These are phyloP conservation scores for Himalopsyche phryganea DNA, from an alignment of 1,140 invertebrate genomes.

Conservation along the genomic window DNA sequence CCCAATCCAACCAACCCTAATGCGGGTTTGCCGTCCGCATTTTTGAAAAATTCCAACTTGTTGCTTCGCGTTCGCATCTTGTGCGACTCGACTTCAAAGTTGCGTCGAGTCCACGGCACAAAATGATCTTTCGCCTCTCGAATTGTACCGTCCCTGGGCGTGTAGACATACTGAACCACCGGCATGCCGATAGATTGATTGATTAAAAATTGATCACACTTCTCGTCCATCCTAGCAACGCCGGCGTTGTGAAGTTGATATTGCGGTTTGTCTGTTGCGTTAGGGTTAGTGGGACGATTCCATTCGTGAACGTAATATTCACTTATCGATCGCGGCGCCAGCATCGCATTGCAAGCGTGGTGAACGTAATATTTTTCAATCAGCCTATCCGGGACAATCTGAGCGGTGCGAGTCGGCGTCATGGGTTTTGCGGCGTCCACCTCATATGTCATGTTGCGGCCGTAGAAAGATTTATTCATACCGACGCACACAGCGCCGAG, in stretches of 20 bases:
- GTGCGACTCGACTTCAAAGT: conserved; percentile 3
- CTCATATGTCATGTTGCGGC: neutral
- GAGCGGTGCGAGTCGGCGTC: too few relatives aligned
- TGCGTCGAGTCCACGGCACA: neutral
- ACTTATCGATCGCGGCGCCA: neutral
- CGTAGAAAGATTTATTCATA: conserved; percentile 15
- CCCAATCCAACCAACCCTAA: neutral
- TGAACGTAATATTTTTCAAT: too few relatives aligned
- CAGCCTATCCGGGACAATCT: neutral
- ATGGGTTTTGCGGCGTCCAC: neutral
- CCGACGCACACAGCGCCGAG: conserved; percentile 9
- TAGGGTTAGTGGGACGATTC: conserved; percentile 12
- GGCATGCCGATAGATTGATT: conserved; percentile 16
- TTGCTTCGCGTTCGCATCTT: neutral
- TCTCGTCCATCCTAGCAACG: conserved; percentile 11
- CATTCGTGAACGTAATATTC: conserved; percentile 20
- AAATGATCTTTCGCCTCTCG: conserved; percentile 7
- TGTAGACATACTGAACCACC: conserved; percentile 8
- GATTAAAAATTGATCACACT: conserved; percentile 15
- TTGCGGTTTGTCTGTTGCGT: conserved; percentile 3
- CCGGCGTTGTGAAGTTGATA: conserved; percentile 15
- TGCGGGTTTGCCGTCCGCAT: neutral
- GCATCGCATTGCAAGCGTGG: conserved; percentile 7
- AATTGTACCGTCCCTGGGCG: neutral
- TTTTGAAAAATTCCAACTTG: conserved; percentile 11